Evolutionary conservation across 2,797 vertebrate species (phyloP).

Genomic region (Lemur catta): DNA sequence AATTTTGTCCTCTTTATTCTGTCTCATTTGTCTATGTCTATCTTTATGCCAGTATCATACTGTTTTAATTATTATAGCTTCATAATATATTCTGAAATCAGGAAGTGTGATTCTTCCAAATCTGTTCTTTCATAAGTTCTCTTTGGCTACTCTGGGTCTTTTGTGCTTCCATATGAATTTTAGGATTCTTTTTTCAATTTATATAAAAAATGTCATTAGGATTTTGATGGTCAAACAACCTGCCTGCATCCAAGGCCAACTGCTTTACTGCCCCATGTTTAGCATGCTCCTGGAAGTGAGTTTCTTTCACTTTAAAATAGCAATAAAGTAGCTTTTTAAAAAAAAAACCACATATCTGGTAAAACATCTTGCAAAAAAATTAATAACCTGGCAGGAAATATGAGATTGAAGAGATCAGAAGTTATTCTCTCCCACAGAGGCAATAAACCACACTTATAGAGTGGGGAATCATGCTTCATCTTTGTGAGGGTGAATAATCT

Average conservation of each 20-base stretch:
- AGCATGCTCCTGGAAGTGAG: neutral
- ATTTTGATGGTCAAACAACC: too few species aligned
- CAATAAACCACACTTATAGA: neutral
- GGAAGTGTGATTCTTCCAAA: neutral
- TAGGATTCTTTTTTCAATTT: neutral
- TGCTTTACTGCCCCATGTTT: neutral
- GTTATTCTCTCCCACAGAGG: neutral
- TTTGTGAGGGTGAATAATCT: neutral
- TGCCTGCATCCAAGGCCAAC: neutral
- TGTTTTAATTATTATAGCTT: neutral
- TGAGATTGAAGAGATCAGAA: neutral
- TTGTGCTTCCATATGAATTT: neutral
- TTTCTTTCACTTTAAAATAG: neutral
- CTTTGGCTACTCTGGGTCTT: neutral
- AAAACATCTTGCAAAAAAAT: neutral
- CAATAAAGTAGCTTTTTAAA: neutral
- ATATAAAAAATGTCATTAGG: too few species aligned
- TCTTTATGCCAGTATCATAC: neutral
- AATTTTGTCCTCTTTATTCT: neutral
- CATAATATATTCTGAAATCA: neutral
- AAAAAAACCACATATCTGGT: neutral
- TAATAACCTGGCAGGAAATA: neutral
- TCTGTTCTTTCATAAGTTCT: neutral
- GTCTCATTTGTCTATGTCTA: neutral
- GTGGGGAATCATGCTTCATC: neutral